phyloP scores from a whole-genome alignment of 2,888 invertebrate genomes.

The Folsomia candida region DNA sequence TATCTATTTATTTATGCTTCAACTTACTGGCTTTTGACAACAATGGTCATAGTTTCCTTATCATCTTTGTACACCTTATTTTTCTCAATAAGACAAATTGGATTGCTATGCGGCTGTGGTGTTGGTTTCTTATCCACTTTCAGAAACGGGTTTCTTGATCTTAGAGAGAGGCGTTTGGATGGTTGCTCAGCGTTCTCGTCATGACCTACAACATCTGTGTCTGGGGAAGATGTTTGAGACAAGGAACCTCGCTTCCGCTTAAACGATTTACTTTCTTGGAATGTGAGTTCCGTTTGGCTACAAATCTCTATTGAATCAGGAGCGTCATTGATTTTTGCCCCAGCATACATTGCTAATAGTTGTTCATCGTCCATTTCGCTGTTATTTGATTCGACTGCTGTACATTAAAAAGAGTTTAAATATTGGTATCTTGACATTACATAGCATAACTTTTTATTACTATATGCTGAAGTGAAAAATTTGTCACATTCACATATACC shows the following conservation, averaged over 20 bases:
- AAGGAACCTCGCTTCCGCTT: not conserved
- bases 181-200: conserved; percentile 4
- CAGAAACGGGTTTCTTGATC: conserved; percentile 24
- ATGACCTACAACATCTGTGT: not conserved
- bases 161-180: not conserved
- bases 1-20: not conserved
- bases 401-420: not conserved
- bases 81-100: conserved; percentile 23
- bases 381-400: conserved; percentile 4
- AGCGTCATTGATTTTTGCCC: not conserved
- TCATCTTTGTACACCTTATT: conserved; percentile 21
- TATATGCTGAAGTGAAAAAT: too few species aligned
- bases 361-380: conserved; percentile 16
- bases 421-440: too few species aligned
- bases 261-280: not conserved
- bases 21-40: conserved; percentile 37
- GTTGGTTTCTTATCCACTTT: conserved; percentile 15
- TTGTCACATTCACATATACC: too few species aligned
- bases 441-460: too few species aligned
- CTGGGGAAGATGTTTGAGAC: not conserved
- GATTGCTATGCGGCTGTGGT: conserved; percentile 5
- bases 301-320: not conserved
- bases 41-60: conserved; percentile 7
- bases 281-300: conserved; percentile 11
- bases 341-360: conserved; percentile 25